Evolutionary conservation across 2,113 vertebrate genomes (phyloP), one percentile per base, ranked within the genome.

Genomic region (Vicugna pacos): DNA sequence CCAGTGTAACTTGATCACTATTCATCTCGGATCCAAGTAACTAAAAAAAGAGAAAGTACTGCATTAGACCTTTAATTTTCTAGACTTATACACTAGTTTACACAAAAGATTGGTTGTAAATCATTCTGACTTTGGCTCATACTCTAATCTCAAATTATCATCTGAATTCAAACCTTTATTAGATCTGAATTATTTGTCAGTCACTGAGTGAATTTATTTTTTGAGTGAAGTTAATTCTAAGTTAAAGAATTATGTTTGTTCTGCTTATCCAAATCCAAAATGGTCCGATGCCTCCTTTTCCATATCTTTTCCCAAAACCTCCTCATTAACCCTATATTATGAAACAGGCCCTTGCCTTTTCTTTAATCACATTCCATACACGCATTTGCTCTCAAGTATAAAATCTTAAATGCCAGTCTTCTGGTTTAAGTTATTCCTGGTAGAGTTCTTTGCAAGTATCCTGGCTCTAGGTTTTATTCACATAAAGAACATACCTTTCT

Each of bases 1-100:
- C 98, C 89, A 99, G 94, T 13, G 96, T 97, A 86, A 99, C 99
- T 95, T 99, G 99, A 0, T 99, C 99, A 0, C 90, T 94, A 87
- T 97, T 98, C 77, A 99, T 98, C 67, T 4, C 95, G 96, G 48
- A 26, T 65, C 97, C 64, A 64, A 8, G 58, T 56, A 16, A 76
- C 64, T 89, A 42, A 2, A 86, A 22, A 62, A 62, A 7, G 84
- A 90, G 35, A 95, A 91, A 95, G 10, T 48, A 60, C 32, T 3
- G 0, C 30, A 58, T 96, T 46, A 96, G 12, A 72, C 1, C 15
- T 95, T 90, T 62, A 56, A 52, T 56, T 73, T 9, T 93, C 35
- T 84, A 82, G 42, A 92, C 54, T 35, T 86, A 72, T 2, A 88
- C 8, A 95, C 26, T 58, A 79, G 15, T 90, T 84, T 91, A 87